These are phyloP conservation scores for Piaya cayana DNA, from an alignment of 2,113 vertebrate species.

Conservation along the genomic window DNA sequence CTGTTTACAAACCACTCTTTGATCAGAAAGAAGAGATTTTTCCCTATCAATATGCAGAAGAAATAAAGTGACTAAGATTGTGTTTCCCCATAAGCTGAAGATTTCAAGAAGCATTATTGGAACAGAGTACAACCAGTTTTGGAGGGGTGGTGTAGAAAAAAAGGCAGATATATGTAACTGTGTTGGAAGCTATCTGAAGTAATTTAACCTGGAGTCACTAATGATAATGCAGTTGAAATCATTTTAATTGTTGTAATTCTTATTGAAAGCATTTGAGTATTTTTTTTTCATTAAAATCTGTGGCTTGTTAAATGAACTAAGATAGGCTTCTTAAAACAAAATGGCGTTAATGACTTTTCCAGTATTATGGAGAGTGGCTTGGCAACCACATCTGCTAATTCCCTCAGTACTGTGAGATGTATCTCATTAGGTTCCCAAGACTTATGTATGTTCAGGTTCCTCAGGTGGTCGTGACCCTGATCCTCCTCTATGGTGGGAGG, in stretches of 20 bases:
- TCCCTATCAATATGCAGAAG: neutral
- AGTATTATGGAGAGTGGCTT: no score
- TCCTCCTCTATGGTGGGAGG: no score
- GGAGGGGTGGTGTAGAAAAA: neutral
- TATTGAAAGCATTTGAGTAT: neutral
- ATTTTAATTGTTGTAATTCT: slow-evolving; percentile 54
- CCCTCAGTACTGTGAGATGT: no score
- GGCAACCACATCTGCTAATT: no score
- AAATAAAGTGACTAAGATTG: neutral
- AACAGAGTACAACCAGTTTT: neutral
- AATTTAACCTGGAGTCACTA: slow-evolving; percentile 13
- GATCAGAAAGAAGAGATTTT: neutral
- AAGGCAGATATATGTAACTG: neutral
- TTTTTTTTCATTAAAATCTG: slow-evolving; percentile 47
- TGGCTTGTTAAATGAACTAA: slow-evolving; percentile 39
- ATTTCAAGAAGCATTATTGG: neutral
- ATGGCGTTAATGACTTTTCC: neutral
- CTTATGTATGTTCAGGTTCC: no score
- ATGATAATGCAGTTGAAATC: slow-evolving; percentile 21
- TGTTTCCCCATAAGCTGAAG: neutral
- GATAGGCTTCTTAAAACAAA: slow-evolving; percentile 9
- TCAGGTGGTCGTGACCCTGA: no score
- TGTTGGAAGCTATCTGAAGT: slow-evolving; percentile 35
- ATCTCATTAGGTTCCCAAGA: no score
- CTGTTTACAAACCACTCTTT: neutral